These are phyloP conservation scores for Drosophila mayri DNA, from an alignment of 1,140 invertebrate genomes.

Conservation along the genomic window DNA sequence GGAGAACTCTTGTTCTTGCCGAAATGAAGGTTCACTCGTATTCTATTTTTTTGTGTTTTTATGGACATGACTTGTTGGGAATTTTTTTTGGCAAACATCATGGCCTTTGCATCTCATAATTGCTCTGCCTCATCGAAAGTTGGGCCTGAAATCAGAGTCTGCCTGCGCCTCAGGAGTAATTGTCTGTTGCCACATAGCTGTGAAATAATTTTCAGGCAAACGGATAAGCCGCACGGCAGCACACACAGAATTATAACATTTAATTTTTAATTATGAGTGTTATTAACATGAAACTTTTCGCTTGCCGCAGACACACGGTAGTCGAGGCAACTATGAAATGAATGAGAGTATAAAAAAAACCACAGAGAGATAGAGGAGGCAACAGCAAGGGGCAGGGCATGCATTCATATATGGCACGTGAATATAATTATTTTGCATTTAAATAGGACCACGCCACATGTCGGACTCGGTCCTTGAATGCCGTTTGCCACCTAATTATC, in stretches of 20 bases:
- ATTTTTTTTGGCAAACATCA: conserved; percentile 32
- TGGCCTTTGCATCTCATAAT: conserved; percentile 39
- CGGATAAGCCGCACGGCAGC: conserved; percentile 63
- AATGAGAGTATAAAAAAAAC: conserved; percentile 66
- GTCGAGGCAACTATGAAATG: conserved; percentile 48
- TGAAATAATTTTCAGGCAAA: conserved; percentile 48
- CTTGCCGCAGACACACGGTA: conserved; percentile 59
- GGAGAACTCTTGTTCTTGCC: conserved; percentile 11
- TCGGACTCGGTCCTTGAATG: conserved; percentile 36
- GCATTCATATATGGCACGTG: conserved; percentile 6
- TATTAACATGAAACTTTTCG: conserved; percentile 78
- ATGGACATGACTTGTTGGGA: conserved; percentile 44
- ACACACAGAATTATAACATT: conserved; percentile 74
- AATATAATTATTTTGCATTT: conserved; percentile 75
- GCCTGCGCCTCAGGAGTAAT: conserved; percentile 35
- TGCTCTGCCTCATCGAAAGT: conserved; percentile 43
- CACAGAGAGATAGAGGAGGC: background rate
- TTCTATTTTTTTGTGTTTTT: background rate
- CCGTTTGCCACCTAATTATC: conserved; percentile 53
- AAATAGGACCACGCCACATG: conserved; percentile 31
- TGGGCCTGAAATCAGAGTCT: conserved; percentile 9
- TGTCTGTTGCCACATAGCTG: conserved; percentile 48
- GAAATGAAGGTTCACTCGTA: conserved; percentile 14
- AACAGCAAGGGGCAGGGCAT: conserved; percentile 3
- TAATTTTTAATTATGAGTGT: conserved; percentile 81